Percentiles rank a stretch among this genome's conserved stretches.
These are phyloP conservation scores for Creontiades dilutus DNA, from an alignment of 2,888 invertebrate genomes.

Conservation along the genomic window DNA sequence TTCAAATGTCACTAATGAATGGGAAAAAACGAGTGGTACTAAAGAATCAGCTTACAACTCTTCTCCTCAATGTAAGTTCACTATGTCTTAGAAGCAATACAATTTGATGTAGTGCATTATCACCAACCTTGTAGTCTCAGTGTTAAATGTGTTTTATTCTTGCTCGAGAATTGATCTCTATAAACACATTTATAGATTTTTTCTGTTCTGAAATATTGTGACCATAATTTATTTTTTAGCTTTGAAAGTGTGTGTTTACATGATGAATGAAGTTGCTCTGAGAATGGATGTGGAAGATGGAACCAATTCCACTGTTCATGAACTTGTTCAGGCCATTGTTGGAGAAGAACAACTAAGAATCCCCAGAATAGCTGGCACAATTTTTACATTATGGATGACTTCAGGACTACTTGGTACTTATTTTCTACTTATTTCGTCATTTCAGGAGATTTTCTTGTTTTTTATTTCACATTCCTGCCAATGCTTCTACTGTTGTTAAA, in stretches of 20 bases:
- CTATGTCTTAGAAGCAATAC: too few species aligned
- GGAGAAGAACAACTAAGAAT: conserved; percentile 90
- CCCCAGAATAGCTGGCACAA: conserved; percentile 86
- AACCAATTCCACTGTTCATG: conserved; percentile 83
- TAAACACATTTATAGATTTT: too few species aligned
- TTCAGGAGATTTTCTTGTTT: too few species aligned
- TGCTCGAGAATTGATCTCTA: too few species aligned
- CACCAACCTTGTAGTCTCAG: background rate
- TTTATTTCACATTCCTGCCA: too few species aligned
- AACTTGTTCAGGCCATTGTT: conserved; percentile 82
- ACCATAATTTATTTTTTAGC: conserved; percentile 73
- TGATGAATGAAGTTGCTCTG: conserved; percentile 90
- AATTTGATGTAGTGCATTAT: background rate
- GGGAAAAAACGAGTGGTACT: conserved; percentile 71
- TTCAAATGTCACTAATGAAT: conserved; percentile 63
- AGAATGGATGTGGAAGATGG: conserved; percentile 92
- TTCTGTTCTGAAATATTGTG: too few species aligned
- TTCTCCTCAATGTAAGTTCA: conserved; percentile 73
- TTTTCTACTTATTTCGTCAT: background rate
- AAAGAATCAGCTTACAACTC: conserved; percentile 63
- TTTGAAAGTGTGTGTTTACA: conserved; percentile 86
- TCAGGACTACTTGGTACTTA: conserved; percentile 89
- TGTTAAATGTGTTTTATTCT: too few species aligned
- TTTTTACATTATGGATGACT: conserved; percentile 96
- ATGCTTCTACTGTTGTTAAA: too few species aligned